Conservation (phyloP, 2,888 invertebrate genomes). For the Chalcosyrphus nemorum region DNA sequence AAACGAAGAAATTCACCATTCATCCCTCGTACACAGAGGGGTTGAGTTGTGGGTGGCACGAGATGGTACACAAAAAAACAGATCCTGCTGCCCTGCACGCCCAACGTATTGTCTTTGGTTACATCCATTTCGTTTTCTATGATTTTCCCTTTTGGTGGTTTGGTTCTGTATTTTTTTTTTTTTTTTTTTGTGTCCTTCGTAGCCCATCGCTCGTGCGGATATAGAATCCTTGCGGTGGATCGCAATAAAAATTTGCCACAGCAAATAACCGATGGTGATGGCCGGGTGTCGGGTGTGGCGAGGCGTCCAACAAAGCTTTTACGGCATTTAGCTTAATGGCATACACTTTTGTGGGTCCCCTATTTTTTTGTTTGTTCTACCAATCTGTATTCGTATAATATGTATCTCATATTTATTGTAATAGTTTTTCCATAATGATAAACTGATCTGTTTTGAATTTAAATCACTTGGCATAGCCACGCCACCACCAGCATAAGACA, state of each 20-base stretch:
- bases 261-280: constrained; percentile 47
- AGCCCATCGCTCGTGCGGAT: constrained; percentile 37
- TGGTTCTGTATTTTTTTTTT: constrained; percentile 1
- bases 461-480: constrained; percentile 54
- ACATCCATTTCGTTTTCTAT: constrained; percentile 58
- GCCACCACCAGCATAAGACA: constrained; percentile 2
- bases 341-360: constrained; percentile 17
- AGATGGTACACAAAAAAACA: neutral
- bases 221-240: constrained; percentile 50
- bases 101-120: constrained; percentile 62
- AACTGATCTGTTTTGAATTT: constrained; percentile 71
- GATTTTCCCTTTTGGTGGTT: constrained; percentile 26
- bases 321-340: constrained; percentile 68
- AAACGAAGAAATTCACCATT: constrained; percentile 64
- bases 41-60: no score
- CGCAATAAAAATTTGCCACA: constrained; percentile 71
- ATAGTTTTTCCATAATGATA: constrained; percentile 66
- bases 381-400: constrained; percentile 30
- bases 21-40: constrained; percentile 44
- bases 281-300: constrained; percentile 17
- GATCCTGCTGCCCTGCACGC: constrained; percentile 27
- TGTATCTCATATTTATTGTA: constrained; percentile 61
- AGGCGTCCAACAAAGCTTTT: constrained; percentile 64
- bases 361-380: constrained; percentile 15
- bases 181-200: neutral